Evolutionary conservation across 2,888 invertebrate species (phyloP).

Genomic region (Hybos culiciformis): DNA sequence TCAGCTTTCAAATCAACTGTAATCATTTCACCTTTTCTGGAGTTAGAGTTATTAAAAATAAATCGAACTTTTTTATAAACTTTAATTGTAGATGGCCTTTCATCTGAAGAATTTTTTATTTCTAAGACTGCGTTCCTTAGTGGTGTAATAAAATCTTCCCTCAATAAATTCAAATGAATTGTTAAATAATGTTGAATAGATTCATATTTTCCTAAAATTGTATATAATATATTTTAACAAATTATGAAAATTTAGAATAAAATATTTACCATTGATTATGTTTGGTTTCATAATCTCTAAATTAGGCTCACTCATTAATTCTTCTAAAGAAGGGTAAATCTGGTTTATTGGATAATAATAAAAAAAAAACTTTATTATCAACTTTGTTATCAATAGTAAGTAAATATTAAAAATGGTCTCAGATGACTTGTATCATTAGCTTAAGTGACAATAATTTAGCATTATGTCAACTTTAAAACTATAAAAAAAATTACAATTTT

Average conservation of each 20-base stretch:
- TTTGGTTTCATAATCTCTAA: constrained; percentile 44
- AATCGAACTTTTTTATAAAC: constrained; percentile 23
- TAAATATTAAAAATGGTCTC: too few species aligned
- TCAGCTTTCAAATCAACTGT: constrained; percentile 21
- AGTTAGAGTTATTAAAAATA: constrained; percentile 16
- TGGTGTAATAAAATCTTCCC: constrained; percentile 68
- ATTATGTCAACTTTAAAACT: too few species aligned
- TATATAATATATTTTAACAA: not conserved
- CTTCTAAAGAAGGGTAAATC: constrained; percentile 40
- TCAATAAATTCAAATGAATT: constrained; percentile 59
- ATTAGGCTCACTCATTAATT: constrained; percentile 25
- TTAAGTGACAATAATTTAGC: too few species aligned
- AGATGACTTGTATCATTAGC: too few species aligned
- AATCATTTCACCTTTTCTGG: constrained; percentile 21
- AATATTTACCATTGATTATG: constrained; percentile 46
- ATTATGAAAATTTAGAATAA: not conserved
- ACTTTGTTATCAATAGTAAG: too few species aligned
- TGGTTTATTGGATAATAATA: constrained; percentile 13
- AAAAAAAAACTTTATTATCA: constrained; percentile 2
- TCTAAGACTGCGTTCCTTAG: constrained; percentile 39
- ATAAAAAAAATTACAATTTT: too few species aligned
- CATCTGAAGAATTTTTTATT: constrained; percentile 11
- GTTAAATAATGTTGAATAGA: constrained; percentile 56
- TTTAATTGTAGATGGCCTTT: constrained; percentile 11
- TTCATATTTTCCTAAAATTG: constrained; percentile 42